A percentile compares a stretch with the other conserved stretches of the same genome.
phyloP scores from a whole-genome alignment of 2,113 vertebrate species.

The Ophiodon elongatus region DNA sequence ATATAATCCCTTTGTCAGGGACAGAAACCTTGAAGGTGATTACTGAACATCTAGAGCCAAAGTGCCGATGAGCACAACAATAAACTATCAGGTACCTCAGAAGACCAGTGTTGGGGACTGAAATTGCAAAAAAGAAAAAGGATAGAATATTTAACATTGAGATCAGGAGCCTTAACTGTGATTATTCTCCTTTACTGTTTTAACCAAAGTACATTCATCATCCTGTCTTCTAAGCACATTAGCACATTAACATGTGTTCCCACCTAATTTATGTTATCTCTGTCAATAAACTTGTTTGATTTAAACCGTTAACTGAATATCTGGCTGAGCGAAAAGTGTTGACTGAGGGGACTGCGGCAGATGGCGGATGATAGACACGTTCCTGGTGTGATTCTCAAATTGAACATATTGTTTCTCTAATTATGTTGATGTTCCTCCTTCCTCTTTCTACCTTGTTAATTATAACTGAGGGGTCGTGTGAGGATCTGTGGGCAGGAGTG shows the following conservation, averaged over 20 bases:
- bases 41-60: background rate
- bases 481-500: background rate
- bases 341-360: constrained; percentile 2
- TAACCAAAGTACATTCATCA: constrained; percentile 43
- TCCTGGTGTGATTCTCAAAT: background rate
- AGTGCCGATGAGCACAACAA: constrained; percentile 20
- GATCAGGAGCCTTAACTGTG: constrained; percentile 51
- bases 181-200: constrained; percentile 55
- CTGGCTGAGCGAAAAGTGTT: constrained; percentile 14
- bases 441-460: background rate
- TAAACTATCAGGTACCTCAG: constrained; percentile 22
- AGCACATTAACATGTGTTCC: constrained; percentile 19
- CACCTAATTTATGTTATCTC: constrained; percentile 17
- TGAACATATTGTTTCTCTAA: constrained; percentile 5
- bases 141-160: constrained; percentile 46
- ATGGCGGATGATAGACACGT: constrained; percentile 18
- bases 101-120: constrained; percentile 30
- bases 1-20: background rate
- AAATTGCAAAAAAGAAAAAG: constrained; percentile 53
- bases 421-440: background rate
- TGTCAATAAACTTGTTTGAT: constrained; percentile 45
- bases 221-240: constrained; percentile 40
- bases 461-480: background rate
- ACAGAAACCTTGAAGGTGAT: constrained; percentile 14
- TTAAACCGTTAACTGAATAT: constrained; percentile 29